Percentiles rank a stretch among this genome's conserved stretches.
Conservation (phyloP, 2,797 vertebrate genomes). For the Coluber constrictor region DNA sequence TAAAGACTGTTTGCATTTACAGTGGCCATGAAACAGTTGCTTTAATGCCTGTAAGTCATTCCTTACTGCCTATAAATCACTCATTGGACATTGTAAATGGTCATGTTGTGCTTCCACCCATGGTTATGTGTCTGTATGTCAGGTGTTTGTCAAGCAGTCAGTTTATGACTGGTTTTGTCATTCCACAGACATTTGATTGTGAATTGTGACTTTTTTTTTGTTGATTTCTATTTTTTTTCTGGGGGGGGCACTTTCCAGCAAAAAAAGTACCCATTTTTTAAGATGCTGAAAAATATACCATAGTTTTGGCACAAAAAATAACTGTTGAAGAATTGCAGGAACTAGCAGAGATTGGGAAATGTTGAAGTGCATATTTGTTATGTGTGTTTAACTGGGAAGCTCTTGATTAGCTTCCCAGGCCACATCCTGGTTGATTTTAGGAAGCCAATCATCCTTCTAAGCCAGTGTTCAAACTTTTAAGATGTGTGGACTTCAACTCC, state of each 20-base stretch:
- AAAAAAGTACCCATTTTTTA: neutral
- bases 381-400: neutral
- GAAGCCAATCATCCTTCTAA: neutral
- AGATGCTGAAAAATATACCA: neutral
- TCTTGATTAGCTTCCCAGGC: neutral
- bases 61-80: neutral
- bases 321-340: neutral
- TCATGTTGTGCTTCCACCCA: neutral
- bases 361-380: neutral
- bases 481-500: too few relatives aligned
- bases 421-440: neutral
- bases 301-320: neutral
- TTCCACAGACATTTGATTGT: neutral
- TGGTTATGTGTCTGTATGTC: neutral
- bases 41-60: neutral
- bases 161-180: neutral
- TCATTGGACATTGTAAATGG: neutral
- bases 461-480: neutral
- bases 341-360: neutral
- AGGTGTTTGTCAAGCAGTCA: neutral
- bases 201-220: neutral
- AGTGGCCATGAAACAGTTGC: neutral
- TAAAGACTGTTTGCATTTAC: neutral
- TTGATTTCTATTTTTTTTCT: neutral
- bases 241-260: neutral